phyloP scores from a whole-genome alignment of 92 coral and sea anemone species.

The Siderastrea siderea region DNA sequence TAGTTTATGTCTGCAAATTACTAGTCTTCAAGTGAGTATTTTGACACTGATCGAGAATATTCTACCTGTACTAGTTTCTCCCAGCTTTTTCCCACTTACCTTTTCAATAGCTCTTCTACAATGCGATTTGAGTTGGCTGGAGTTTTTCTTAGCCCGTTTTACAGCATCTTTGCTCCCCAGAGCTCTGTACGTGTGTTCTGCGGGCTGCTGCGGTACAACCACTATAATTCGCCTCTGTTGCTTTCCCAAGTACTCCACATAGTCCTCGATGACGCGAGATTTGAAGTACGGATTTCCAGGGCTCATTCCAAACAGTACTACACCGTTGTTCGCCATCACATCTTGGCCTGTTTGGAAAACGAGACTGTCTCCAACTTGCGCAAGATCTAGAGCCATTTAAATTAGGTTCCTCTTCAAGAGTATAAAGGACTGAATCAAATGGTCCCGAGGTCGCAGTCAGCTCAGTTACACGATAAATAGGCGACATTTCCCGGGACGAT shows the following conservation, averaged over 20 bases:
- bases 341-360: conserved; percentile 71
- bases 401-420: background rate
- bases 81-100: conserved; percentile 41
- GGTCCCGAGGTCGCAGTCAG: background rate
- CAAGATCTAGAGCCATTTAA: conserved; percentile 50
- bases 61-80: background rate
- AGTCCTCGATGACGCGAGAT: conserved; percentile 74
- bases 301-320: conserved; percentile 84
- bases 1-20: too few relatives aligned
- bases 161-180: conserved; percentile 79
- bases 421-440: background rate
- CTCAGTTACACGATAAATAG: background rate
- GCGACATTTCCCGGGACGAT: too few relatives aligned
- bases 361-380: conserved; percentile 40
- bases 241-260: conserved; percentile 70
- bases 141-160: conserved; percentile 74
- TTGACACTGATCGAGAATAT: too few relatives aligned
- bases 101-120: conserved; percentile 77
- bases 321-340: conserved; percentile 65
- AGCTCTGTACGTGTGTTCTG: conserved; percentile 87
- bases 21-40: too few relatives aligned
- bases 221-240: conserved; percentile 61
- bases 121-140: conserved; percentile 66
- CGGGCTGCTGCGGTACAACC: conserved; percentile 83
- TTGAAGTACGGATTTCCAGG: conserved; percentile 85